Evolutionary conservation across 2,888 invertebrate genomes (phyloP).

Genomic region (Lasioglossum figueresi): DNA sequence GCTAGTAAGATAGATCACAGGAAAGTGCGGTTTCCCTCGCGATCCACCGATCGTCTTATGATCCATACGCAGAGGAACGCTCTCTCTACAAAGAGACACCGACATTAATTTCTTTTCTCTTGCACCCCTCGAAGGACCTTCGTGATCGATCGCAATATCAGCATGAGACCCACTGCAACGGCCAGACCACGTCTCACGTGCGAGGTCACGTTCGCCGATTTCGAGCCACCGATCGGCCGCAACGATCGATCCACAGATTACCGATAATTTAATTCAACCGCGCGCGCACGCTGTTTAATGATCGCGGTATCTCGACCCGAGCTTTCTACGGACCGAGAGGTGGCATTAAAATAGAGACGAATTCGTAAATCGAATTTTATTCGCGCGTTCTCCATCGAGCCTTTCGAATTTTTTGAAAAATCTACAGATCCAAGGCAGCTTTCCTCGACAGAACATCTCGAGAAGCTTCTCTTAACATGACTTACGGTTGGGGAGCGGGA

Average conservation of each 20-base stretch:
- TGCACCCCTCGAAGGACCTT: background rate
- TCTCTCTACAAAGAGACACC: background rate
- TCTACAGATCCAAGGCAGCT: background rate
- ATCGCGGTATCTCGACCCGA: background rate
- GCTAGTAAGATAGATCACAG: background rate
- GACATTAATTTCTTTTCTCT: background rate
- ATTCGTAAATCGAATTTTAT: background rate
- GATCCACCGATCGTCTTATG: background rate
- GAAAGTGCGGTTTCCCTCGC: background rate
- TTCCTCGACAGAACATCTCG: background rate
- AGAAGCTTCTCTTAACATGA: background rate
- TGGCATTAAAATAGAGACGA: background rate
- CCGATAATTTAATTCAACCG: constrained; percentile 81
- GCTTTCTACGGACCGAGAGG: background rate
- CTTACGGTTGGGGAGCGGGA: background rate
- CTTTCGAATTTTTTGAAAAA: background rate
- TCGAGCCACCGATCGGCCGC: constrained; percentile 69
- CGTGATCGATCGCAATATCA: constrained; percentile 38
- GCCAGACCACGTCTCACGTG: constrained; percentile 57
- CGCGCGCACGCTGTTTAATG: constrained; percentile 4
- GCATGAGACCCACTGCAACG: constrained; percentile 70
- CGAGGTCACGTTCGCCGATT: constrained; percentile 75
- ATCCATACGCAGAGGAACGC: background rate
- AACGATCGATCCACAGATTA: constrained; percentile 75
- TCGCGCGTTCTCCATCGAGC: background rate